Evolutionary conservation across 2,113 vertebrate species (phyloP), one percentile per base, ranked within the genome.

Genomic region (Panurus biarmicus): DNA sequence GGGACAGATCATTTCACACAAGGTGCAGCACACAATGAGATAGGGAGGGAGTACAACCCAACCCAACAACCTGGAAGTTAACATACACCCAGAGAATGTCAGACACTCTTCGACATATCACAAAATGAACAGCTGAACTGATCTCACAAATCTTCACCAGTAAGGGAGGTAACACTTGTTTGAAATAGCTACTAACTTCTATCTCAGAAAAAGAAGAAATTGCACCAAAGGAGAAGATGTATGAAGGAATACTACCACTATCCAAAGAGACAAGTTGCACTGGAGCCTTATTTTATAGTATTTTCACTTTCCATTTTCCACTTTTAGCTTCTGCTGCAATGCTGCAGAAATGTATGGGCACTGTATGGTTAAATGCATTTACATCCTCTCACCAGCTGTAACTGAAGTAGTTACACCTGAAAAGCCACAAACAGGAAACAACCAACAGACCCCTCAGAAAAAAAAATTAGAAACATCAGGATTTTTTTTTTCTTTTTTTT

Each of bases 391-490:
- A 76, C 66, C 54, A 89, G 71, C 81, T 45, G 71, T 48, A 89
- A 79, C 31, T 54, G 28, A 5, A 38, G 22, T 57, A 74, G 61
- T 67, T 57, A 73, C 44, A 64, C 66, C 51, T 87, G 71, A 96
- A 42, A 92, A 90, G 28, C 83, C 90, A 94, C 74, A 69, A 47
- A 73, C 35, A 92, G 89, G 85, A 94, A 96, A 85, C 60, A 75
- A 72, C 36, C 40, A 87, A 88, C 54, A 36, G 70, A 56, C 40
- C n/a, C 11, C 33, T 44, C 65, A 45, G 14, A 48, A 64, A 28
- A 40, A 42, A 70, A 64, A 74, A 45, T 42, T 42, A 20, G 7
- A 70, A 89, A 36, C 12, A 35, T 14, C 9, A 36, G 18, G 5
- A 12, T 17, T 5, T 45, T 8, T 23, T 42, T 2, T 16, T 50